Percentiles rank a stretch among this genome's conserved stretches.
Evolutionary conservation across 2,888 invertebrate genomes (phyloP).

Genomic region (Ametastegia equiseti): DNA sequence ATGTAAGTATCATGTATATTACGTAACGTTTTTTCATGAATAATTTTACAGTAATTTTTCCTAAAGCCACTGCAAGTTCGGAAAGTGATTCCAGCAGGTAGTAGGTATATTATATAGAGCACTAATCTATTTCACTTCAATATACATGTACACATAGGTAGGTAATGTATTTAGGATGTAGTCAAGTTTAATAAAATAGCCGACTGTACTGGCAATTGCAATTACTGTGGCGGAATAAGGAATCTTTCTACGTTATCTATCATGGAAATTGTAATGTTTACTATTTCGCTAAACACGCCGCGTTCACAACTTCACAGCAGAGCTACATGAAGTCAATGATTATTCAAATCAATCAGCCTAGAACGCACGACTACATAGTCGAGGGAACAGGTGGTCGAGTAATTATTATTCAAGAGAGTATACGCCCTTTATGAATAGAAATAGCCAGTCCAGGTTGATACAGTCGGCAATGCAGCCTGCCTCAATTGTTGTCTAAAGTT

Average conservation of each 20-base stretch:
- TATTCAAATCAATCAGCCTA: no score
- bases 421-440: background rate
- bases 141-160: constrained; percentile 38
- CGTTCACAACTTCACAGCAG: no score
- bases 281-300: no score
- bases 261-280: no score
- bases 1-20: constrained; percentile 6
- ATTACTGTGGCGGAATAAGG: no score
- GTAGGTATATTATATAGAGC: constrained; percentile 12
- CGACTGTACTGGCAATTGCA: no score
- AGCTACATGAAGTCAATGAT: no score
- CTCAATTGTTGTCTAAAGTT: background rate
- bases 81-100: constrained; percentile 9
- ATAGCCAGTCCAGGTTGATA: background rate
- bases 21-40: constrained; percentile 49
- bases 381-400: background rate
- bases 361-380: no score
- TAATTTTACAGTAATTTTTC: constrained; percentile 50
- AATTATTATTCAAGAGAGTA: background rate
- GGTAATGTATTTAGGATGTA: constrained; percentile 24
- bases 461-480: background rate
- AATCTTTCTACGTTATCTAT: no score
- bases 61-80: constrained; percentile 27
- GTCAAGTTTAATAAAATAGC: constrained; percentile 38
- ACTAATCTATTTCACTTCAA: background rate